phyloP scores from a whole-genome alignment of 1,140 invertebrate genomes.

The Aleiodes sp. region DNA sequence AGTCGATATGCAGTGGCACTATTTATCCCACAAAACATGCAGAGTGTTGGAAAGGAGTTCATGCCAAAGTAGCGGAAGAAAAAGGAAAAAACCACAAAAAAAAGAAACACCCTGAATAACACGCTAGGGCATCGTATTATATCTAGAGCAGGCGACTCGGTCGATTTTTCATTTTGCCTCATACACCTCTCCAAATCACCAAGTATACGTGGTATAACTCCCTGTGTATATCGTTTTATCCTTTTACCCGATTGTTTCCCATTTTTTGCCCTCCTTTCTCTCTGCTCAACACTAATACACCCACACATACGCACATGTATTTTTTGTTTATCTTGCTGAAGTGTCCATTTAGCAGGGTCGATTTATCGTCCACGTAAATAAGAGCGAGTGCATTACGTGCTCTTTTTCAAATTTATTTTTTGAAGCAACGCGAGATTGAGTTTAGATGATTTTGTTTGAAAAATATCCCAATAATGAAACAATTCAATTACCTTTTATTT shows the following conservation, averaged over 20 bases:
- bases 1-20: not conserved
- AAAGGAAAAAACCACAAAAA: not conserved
- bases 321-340: not conserved
- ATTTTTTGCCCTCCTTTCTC: conserved; percentile 1
- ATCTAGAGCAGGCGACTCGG: conserved; percentile 24
- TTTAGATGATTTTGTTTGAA: no score
- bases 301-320: not conserved
- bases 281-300: not conserved
- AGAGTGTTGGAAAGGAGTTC: conserved; percentile 6
- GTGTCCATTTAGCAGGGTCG: conserved; percentile 1
- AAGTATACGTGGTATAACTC: conserved; percentile 20
- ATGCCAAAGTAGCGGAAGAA: not conserved
- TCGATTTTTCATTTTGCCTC: conserved; percentile 32
- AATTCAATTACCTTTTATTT: no score
- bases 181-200: conserved; percentile 23
- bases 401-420: not conserved
- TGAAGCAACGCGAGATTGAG: not conserved
- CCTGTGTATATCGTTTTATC: not conserved
- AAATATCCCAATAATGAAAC: no score
- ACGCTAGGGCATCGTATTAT: conserved; percentile 27
- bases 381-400: not conserved
- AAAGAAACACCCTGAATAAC: conserved; percentile 11
- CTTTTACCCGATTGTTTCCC: not conserved
- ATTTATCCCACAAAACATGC: not conserved
- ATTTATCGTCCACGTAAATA: conserved; percentile 21